Conservation (phyloP, 2,113 vertebrate species). For the Penelope pileata region DNA sequence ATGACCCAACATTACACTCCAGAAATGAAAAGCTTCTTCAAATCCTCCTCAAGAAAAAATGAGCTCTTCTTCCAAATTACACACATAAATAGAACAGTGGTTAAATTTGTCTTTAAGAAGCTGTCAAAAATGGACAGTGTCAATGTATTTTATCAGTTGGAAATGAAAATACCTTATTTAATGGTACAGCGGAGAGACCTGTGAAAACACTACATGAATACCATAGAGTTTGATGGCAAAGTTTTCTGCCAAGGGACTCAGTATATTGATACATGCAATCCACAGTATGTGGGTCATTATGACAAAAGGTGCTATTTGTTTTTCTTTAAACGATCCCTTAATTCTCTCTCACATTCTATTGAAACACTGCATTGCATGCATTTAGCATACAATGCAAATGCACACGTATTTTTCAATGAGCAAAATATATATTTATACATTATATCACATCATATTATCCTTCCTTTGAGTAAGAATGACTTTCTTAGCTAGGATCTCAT, state of each 20-base stretch:
- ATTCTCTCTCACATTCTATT: not conserved
- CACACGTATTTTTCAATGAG: not conserved
- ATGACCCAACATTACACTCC: not conserved
- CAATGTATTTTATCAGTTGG: not conserved
- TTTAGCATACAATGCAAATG: not conserved
- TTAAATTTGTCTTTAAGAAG: not conserved
- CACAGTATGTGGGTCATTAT: not conserved
- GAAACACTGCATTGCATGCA: not conserved
- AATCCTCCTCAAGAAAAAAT: conserved; percentile 7
- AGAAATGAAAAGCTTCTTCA: conserved; percentile 2
- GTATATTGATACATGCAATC: not conserved
- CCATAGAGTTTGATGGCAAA: not conserved
- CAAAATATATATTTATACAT: not conserved
- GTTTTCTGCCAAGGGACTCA: conserved; percentile 6
- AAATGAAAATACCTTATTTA: conserved; percentile 52
- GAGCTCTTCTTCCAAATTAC: conserved; percentile 27
- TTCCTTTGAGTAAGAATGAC: not conserved
- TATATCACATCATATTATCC: not conserved
- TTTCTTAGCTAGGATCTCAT: not conserved
- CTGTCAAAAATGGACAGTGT: conserved; percentile 12
- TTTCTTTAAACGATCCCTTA: not conserved
- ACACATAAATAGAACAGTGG: not conserved
- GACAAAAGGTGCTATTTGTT: not conserved
- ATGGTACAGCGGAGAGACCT: conserved; percentile 32
- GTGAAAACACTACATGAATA: conserved; percentile 12